Conservation (phyloP, 2,113 vertebrate species). For the Thamnaconus septentrionalis region DNA sequence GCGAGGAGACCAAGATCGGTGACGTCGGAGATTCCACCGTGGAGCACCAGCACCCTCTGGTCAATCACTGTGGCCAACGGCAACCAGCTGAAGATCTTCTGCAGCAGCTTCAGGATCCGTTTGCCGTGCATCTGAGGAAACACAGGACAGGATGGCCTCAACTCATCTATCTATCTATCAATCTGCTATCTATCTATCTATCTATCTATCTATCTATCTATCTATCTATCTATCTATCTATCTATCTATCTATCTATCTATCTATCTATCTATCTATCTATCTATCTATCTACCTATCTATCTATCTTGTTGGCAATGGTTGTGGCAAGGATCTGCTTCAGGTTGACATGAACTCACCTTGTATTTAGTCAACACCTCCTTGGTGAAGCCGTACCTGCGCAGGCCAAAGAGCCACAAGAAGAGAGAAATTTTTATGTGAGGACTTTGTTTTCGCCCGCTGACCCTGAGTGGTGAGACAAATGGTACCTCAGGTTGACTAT, state of each 20-base stretch:
- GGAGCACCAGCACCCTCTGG: constrained; percentile 87
- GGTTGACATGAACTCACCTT: constrained; percentile 73
- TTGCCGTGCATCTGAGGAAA: constrained; percentile 83
- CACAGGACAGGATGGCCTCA: not conserved
- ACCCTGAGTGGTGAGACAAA: not conserved
- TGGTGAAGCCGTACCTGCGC: constrained; percentile 91
- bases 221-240: not conserved
- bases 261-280: not conserved
- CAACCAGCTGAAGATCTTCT: constrained; percentile 93
- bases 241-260: not conserved
- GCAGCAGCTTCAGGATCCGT: constrained; percentile 86
- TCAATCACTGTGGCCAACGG: constrained; percentile 89
- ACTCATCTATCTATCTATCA: not conserved
- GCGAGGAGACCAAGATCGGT: constrained; percentile 84
- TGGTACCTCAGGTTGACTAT: constrained; percentile 89
- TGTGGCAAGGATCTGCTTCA: not conserved
- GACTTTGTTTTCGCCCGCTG: not conserved
- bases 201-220: not conserved
- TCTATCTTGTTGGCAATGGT: not conserved
- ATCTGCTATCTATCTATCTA: not conserved
- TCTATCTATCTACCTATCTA: not conserved
- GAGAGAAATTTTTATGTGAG: not conserved
- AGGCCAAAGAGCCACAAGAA: constrained; percentile 6
- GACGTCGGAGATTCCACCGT: constrained; percentile 87
- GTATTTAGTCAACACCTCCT: constrained; percentile 93